Conservation (phyloP, 2,888 invertebrate species). For the Lottia scabra region DNA sequence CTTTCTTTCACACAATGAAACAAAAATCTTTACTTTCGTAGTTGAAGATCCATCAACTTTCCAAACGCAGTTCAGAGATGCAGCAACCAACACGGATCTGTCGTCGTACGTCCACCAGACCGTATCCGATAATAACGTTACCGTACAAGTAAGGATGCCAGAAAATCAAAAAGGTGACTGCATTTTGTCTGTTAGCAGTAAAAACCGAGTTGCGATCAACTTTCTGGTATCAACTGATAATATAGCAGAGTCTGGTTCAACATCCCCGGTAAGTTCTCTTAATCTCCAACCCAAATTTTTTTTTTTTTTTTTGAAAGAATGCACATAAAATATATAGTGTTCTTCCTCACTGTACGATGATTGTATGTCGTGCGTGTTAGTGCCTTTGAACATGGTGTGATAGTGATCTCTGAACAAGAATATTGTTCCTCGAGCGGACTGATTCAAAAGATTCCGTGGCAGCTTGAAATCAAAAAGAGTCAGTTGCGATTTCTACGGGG, state of each 20-base stretch:
- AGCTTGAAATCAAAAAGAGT: too few species aligned
- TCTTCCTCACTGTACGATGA: too few species aligned
- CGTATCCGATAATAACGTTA: constrained; percentile 14
- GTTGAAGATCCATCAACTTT: constrained; percentile 27
- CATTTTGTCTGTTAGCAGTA: neutral
- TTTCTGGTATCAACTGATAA: constrained; percentile 13
- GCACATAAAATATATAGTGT: too few species aligned
- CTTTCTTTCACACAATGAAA: constrained; percentile 20
- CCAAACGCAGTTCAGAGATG: constrained; percentile 33
- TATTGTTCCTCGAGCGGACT: too few species aligned
- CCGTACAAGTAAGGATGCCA: constrained; percentile 17
- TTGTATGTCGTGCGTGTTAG: too few species aligned
- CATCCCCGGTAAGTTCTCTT: too few species aligned
- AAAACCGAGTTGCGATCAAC: constrained; percentile 10
- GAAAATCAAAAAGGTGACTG: constrained; percentile 9
- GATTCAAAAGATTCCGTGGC: too few species aligned
- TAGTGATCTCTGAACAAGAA: too few species aligned
- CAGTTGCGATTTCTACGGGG: too few species aligned
- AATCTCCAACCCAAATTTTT: too few species aligned
- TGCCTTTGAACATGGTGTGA: too few species aligned
- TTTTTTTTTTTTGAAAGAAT: too few species aligned
- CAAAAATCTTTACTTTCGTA: constrained; percentile 35
- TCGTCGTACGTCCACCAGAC: constrained; percentile 14
- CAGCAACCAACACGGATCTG: constrained; percentile 8
- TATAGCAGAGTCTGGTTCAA: neutral